These are phyloP conservation scores for Esox lucius DNA, from an alignment of 2,797 vertebrate genomes.

Conservation along the genomic window DNA sequence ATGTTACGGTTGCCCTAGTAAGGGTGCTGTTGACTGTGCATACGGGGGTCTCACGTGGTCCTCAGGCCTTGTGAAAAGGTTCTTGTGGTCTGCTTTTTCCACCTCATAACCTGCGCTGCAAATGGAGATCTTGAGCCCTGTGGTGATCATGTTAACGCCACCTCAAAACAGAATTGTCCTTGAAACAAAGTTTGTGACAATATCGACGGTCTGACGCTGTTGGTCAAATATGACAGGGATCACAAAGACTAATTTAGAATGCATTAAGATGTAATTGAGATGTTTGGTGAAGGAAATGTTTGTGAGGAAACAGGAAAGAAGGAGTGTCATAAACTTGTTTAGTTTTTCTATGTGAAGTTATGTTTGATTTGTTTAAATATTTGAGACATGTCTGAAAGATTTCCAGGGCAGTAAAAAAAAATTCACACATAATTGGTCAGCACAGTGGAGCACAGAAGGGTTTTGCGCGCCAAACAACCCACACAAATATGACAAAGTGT, in stretches of 20 bases:
- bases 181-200: slow-evolving; percentile 9
- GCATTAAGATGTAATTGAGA: background rate
- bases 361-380: background rate
- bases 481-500: too few relatives aligned
- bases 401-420: too few relatives aligned
- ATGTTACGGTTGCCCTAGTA: slow-evolving; percentile 59
- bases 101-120: slow-evolving; percentile 37
- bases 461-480: too few relatives aligned
- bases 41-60: slow-evolving; percentile 59
- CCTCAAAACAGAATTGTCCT: slow-evolving; percentile 15
- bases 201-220: background rate
- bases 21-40: slow-evolving; percentile 58
- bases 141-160: background rate
- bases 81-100: slow-evolving; percentile 15
- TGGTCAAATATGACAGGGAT: background rate
- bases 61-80: slow-evolving; percentile 24
- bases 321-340: background rate
- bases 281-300: background rate
- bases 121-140: slow-evolving; percentile 13
- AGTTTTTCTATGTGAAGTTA: too few relatives aligned
- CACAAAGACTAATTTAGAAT: background rate
- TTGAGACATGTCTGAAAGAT: too few relatives aligned
- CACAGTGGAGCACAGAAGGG: too few relatives aligned
- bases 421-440: too few relatives aligned
- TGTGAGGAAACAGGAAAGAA: background rate